These are phyloP conservation scores for Solenopsis fugax DNA, from an alignment of 1,140 invertebrate species.

Conservation along the genomic window DNA sequence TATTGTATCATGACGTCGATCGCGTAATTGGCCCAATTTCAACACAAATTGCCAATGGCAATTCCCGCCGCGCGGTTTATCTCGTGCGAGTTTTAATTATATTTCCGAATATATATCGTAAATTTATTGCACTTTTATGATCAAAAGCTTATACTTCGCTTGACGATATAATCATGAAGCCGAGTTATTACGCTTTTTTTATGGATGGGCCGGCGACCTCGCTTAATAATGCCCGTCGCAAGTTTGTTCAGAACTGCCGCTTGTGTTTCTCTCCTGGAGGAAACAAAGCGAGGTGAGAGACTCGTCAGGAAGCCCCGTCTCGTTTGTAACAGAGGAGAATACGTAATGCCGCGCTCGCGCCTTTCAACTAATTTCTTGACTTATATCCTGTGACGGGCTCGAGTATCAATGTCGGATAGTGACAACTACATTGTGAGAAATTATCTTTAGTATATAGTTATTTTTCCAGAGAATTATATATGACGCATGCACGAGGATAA, in stretches of 20 bases:
- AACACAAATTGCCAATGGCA: conserved; percentile 18
- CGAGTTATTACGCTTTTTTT: conserved; percentile 38
- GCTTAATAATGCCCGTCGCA: conserved; percentile 13
- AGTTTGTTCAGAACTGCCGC: conserved; percentile 15
- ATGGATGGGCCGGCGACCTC: conserved; percentile 15
- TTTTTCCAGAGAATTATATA: conserved; percentile 17
- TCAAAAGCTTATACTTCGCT: conserved; percentile 54
- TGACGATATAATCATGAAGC: conserved; percentile 65
- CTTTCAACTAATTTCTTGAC: conserved; percentile 46
- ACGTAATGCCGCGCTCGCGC: conserved; percentile 4
- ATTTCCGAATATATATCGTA: conserved; percentile 60
- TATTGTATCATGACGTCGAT: conserved; percentile 19
- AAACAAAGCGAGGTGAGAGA: conserved; percentile 21
- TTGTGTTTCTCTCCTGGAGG: conserved; percentile 22
- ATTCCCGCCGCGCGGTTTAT: neutral
- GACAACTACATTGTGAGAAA: conserved; percentile 1
- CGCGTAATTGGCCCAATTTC: conserved; percentile 28
- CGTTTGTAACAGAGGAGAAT: conserved; percentile 34
- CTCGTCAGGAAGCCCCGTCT: conserved; percentile 29
- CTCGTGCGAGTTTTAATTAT: conserved; percentile 78
- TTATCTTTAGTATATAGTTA: conserved; percentile 22
- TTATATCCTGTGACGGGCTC: conserved; percentile 19
- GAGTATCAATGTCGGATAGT: conserved; percentile 41
- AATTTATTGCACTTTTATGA: conserved; percentile 78
- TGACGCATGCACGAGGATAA: neutral